Percentiles rank a stretch among this genome's conserved stretches.
phyloP scores from a whole-genome alignment of 2,797 vertebrate genomes.

The Sphenodon punctatus region DNA sequence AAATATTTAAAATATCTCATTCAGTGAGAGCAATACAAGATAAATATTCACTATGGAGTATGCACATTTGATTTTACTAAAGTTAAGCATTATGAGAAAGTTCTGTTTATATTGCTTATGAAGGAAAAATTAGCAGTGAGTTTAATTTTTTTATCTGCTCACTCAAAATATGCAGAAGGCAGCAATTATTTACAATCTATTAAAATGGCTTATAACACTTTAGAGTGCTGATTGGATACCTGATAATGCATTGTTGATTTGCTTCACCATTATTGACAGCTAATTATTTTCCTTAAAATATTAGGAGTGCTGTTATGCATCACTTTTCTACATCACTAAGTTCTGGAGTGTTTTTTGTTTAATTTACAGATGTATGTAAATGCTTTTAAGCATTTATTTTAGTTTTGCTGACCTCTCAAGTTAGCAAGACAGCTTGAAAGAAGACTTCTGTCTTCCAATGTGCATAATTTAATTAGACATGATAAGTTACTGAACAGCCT shows the following conservation, averaged over 20 bases:
- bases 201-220: slow-evolving; percentile 1
- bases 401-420: not conserved
- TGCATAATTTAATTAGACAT: not conserved
- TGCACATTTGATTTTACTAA: not conserved
- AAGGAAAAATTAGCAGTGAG: not conserved
- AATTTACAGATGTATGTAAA: not conserved
- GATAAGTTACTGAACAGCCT: not conserved
- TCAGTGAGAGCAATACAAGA: not conserved
- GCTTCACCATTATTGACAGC: not conserved
- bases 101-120: not conserved
- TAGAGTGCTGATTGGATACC: not conserved
- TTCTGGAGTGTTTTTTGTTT: not conserved
- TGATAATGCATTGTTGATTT: not conserved
- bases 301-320: not conserved
- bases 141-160: slow-evolving; percentile 11
- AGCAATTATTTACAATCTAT: slow-evolving; percentile 5
- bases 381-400: not conserved
- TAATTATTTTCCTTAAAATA: slow-evolving; percentile 13
- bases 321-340: not conserved
- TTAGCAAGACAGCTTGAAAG: not conserved
- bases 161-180: slow-evolving; percentile 4
- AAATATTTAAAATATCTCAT: not conserved
- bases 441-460: not conserved
- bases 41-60: slow-evolving; percentile 9
- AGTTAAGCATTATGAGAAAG: not conserved